Conservation (phyloP, 1,140 invertebrate species). For the Goniozus legneri region DNA sequence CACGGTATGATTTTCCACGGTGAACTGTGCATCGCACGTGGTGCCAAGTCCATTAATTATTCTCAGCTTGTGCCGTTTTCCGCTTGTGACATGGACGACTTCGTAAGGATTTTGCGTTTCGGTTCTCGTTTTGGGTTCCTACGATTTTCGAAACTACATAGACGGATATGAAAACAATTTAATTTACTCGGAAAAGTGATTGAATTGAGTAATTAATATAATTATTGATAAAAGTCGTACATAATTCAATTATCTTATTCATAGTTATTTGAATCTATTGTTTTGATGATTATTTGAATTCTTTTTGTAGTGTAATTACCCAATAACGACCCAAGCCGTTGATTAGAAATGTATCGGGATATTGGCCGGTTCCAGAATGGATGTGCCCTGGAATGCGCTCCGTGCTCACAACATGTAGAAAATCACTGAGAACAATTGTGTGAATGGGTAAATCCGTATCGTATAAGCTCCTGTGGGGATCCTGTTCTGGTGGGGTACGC, state of each 20-base stretch:
- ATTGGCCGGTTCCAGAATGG: slow-evolving; percentile 70
- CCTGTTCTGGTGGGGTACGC: slow-evolving; percentile 67
- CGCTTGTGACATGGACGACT: slow-evolving; percentile 48
- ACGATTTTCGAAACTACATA: background rate
- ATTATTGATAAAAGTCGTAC: background rate
- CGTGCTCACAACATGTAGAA: slow-evolving; percentile 74
- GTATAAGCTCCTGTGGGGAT: slow-evolving; percentile 72
- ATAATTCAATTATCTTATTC: slow-evolving; percentile 6
- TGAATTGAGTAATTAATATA: background rate
- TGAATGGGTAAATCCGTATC: slow-evolving; percentile 80
- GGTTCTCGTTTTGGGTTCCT: background rate
- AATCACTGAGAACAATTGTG: slow-evolving; percentile 78
- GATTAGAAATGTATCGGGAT: slow-evolving; percentile 74
- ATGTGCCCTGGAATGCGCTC: slow-evolving; percentile 68
- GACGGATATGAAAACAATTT: too few species aligned
- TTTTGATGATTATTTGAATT: too few species aligned
- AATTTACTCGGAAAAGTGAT: slow-evolving; percentile 2
- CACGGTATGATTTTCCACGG: slow-evolving; percentile 74
- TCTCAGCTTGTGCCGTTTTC: slow-evolving; percentile 72
- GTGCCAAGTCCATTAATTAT: slow-evolving; percentile 80
- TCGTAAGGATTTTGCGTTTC: slow-evolving; percentile 14
- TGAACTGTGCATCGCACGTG: slow-evolving; percentile 76
- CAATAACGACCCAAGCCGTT: slow-evolving; percentile 68
- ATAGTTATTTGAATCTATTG: too few species aligned
- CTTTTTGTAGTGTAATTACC: too few species aligned